phyloP scores from a whole-genome alignment of 2,113 vertebrate species.

The Oncorhynchus tshawytscha region DNA sequence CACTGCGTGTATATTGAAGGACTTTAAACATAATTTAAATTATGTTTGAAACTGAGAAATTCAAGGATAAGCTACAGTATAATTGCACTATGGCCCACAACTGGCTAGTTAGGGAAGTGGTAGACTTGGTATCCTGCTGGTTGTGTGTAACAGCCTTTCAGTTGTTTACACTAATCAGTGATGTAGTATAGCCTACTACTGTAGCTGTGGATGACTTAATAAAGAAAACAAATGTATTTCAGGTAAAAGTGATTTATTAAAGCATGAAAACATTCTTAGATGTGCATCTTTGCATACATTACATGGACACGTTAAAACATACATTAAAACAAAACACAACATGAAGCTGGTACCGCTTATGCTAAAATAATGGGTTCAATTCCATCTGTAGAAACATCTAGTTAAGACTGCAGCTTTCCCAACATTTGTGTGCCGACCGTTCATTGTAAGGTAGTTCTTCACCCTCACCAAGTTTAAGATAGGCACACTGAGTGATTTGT shows the following conservation, averaged over 20 bases:
- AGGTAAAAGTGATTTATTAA: slow-evolving; percentile 1
- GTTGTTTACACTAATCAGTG: background rate
- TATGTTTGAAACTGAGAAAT: no score
- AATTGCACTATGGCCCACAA: no score
- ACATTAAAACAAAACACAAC: background rate
- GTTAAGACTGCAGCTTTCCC: background rate
- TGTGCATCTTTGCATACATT: slow-evolving; percentile 5
- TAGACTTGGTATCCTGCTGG: no score
- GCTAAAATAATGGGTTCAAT: background rate
- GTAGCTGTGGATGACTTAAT: background rate
- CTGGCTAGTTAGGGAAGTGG: no score
- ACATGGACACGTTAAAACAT: background rate
- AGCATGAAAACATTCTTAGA: slow-evolving; percentile 3
- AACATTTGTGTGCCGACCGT: background rate
- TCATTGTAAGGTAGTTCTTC: background rate
- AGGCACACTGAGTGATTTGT: background rate
- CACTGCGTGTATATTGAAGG: no score
- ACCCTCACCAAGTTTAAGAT: background rate
- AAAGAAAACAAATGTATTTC: background rate
- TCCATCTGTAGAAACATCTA: background rate
- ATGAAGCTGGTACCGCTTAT: background rate
- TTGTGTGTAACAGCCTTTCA: no score
- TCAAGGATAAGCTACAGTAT: no score
- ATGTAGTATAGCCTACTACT: background rate
- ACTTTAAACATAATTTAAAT: no score